These are phyloP conservation scores for Pygocentrus nattereri DNA, from an alignment of 2,797 vertebrate genomes.

Conservation along the genomic window DNA sequence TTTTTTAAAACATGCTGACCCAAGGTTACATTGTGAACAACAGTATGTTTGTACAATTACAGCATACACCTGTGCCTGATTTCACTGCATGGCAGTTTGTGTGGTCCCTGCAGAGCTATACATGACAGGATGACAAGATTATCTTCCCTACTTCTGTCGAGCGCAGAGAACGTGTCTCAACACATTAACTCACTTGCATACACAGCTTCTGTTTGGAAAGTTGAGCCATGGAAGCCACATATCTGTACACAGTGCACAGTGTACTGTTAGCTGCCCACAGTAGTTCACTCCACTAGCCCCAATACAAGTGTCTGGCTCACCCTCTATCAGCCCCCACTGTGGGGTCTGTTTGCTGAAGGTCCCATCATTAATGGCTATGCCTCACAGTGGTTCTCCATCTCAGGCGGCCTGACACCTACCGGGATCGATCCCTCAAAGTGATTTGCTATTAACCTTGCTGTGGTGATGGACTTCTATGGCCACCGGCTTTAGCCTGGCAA, in stretches of 20 bases:
- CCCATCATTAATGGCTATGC: conserved; percentile 59
- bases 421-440: conserved; percentile 69
- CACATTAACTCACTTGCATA: conserved; percentile 4
- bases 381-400: conserved; percentile 63
- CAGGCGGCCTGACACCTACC: conserved; percentile 61
- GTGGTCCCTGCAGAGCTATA: neutral
- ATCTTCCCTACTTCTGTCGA: conserved; percentile 10
- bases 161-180: neutral
- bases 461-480: conserved; percentile 64
- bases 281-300: neutral
- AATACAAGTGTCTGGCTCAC: neutral
- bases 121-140: conserved; percentile 34
- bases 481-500: conserved; percentile 53
- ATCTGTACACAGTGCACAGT: neutral
- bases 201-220: neutral
- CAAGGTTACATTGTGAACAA: neutral
- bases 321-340: conserved; percentile 42
- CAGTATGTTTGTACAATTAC: conserved; percentile 16
- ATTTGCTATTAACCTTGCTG: conserved; percentile 78
- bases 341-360: conserved; percentile 47
- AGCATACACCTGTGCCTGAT: neutral
- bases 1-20: neutral
- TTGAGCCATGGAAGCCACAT: conserved; percentile 4
- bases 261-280: neutral
- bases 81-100: conserved; percentile 16